Percentiles rank a stretch among this genome's conserved stretches.
phyloP scores from a whole-genome alignment of 2,113 vertebrate species.

The Myiozetetes cayanensis region DNA sequence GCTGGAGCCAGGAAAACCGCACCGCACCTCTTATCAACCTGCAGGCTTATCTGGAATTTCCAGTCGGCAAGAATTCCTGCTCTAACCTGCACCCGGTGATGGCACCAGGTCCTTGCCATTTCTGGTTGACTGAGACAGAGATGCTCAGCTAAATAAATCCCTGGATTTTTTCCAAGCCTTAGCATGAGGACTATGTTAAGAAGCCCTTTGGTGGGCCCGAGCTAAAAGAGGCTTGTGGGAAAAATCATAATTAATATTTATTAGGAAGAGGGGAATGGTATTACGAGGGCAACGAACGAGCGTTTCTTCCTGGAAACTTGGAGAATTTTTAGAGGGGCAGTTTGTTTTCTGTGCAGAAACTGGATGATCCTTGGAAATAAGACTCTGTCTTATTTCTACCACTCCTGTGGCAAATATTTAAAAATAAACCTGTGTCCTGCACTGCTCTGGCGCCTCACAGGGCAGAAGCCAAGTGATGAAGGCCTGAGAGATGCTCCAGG shows the following conservation, averaged over 20 bases:
- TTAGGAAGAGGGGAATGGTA: background rate
- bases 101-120: rapidly evolving
- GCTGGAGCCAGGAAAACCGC: background rate
- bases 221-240: background rate
- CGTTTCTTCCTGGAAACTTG: background rate
- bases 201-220: background rate
- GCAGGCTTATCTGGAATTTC: background rate
- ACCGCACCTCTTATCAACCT: background rate
- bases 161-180: background rate
- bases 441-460: background rate
- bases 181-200: background rate
- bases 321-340: background rate
- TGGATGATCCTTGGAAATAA: background rate
- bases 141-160: background rate
- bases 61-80: background rate
- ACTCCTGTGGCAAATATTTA: background rate
- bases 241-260: background rate
- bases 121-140: background rate
- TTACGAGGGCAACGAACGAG: rapidly evolving
- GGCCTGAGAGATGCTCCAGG: background rate
- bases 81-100: background rate
- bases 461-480: background rate
- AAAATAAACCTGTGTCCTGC: background rate
- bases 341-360: background rate
- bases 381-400: background rate